phyloP scores from a whole-genome alignment of 2,888 invertebrate genomes.

The Tenodera sinensis region DNA sequence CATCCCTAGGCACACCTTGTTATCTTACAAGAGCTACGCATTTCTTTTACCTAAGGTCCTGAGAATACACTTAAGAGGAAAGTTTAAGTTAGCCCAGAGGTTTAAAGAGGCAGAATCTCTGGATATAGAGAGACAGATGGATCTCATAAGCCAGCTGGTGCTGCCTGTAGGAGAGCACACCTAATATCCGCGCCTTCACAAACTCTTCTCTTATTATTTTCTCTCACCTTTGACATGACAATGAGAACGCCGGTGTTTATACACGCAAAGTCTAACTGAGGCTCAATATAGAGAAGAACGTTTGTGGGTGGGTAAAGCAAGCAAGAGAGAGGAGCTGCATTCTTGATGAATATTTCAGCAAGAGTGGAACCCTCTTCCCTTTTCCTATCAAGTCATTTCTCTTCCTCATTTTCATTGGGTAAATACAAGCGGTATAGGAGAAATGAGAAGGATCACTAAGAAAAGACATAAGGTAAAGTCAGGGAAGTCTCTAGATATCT shows the following conservation, averaged over 20 bases:
- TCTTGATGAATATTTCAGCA: constrained; percentile 26
- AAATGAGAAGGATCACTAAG: background rate
- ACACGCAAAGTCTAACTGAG: background rate
- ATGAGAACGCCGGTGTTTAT: constrained; percentile 3
- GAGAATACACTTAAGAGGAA: too few relatives aligned
- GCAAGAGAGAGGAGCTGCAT: background rate
- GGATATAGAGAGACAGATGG: background rate
- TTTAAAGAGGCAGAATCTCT: background rate
- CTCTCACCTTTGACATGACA: constrained; percentile 16
- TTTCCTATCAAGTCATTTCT: background rate
- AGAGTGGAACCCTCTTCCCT: background rate
- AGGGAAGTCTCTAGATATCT: background rate
- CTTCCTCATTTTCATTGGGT: constrained; percentile 25
- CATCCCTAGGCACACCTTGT: too few relatives aligned
- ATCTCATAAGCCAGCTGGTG: background rate
- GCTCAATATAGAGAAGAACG: background rate
- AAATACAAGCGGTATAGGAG: constrained; percentile 9
- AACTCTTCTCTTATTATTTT: constrained; percentile 5
- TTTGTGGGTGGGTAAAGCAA: background rate
- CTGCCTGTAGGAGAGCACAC: background rate
- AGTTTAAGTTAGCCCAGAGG: background rate
- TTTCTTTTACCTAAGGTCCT: too few relatives aligned
- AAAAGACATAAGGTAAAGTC: background rate
- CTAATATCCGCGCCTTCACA: background rate
- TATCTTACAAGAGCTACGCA: too few relatives aligned